Base-by-base conservation (phyloP, 2,113 vertebrate genomes). In the Saguinus midas region DNA sequence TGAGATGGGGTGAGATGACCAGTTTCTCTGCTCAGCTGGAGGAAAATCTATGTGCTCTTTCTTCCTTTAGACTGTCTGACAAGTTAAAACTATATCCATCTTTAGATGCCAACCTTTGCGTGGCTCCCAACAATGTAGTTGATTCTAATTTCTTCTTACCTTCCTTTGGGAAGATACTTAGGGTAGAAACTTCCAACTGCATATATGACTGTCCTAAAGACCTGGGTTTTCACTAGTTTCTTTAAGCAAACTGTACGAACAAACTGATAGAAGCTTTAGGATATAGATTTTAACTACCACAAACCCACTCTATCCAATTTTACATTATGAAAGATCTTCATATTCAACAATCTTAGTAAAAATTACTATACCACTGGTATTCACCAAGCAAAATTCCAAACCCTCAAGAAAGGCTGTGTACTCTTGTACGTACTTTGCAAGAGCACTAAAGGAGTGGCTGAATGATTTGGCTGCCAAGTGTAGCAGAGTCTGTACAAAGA, bases 401-500 rank as follows among this genome's bases (percentile, higher is more conserved):
- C 3, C 29, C 32, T 23, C 21, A 86, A 92, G 50, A 70, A 12
- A 82, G 32, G 55, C 11, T 11, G 18, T 8, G 29, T 88, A 66
- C 29, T 98, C 99, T 98, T 98, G 99, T 14, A 99, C 99, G 99
- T 98, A 99, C 99, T 99, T 99, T 96, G 99, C 99, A 81, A 99
- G 99, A 81, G 99, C 99, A 57, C 99, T 99, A 98, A 99, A 99
- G 58, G 99, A 99, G 96, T 99, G 99, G 98, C 99, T 99, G 98
- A 99, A 99, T 37, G 99, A 99, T 92, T 99, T 99, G 75, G 99
- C 99, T 29, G 99, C 99, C 97, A 99, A 98, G 90, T 99, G 99
- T 50, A 99, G 99, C 61, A 99, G 98, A 55, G 99, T 99, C 98
- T 99, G 99, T 97, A 99, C 98, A 97, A 99, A 99, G 84, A 99